Evolutionary conservation across 1,140 invertebrate species (phyloP).

Genomic region (Ceratina calcarata): DNA sequence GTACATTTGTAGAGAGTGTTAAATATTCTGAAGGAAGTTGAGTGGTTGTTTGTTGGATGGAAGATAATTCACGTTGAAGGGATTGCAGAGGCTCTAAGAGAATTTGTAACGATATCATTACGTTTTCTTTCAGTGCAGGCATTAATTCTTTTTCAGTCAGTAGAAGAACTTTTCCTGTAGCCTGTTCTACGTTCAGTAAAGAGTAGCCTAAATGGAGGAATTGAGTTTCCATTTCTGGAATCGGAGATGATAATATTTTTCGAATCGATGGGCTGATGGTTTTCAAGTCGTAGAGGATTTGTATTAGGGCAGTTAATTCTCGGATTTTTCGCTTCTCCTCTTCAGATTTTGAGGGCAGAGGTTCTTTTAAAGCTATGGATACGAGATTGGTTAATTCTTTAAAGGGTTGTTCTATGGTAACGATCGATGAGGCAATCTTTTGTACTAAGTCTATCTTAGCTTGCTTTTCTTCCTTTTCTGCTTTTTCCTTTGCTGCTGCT

Average conservation of each 20-base stretch:
- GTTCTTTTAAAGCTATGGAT: conserved; percentile 24
- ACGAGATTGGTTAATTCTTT: conserved; percentile 43
- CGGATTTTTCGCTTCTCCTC: conserved; percentile 56
- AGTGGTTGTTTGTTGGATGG: background rate
- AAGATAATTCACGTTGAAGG: conserved; percentile 5
- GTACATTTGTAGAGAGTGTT: background rate
- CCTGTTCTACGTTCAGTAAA: conserved; percentile 19
- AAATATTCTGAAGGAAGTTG: background rate
- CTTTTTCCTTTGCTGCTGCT: background rate
- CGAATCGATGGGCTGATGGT: conserved; percentile 31
- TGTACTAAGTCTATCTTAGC: background rate
- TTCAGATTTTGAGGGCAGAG: conserved; percentile 42
- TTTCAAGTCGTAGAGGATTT: conserved; percentile 53
- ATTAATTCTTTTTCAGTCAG: conserved; percentile 36
- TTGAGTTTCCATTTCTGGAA: conserved; percentile 14
- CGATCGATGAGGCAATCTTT: conserved; percentile 24
- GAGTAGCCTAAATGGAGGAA: conserved; percentile 2
- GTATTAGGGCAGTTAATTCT: conserved; percentile 49
- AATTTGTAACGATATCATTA: conserved; percentile 41
- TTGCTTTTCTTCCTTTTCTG: background rate
- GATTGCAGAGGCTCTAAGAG: conserved; percentile 35
- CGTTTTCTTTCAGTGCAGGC: conserved; percentile 49
- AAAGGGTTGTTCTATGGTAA: conserved; percentile 39
- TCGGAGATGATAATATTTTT: background rate
- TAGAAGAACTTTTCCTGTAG: conserved; percentile 28